Base-by-base conservation (phyloP, 2,888 invertebrate species). In the Eupsilia transversa region DNA sequence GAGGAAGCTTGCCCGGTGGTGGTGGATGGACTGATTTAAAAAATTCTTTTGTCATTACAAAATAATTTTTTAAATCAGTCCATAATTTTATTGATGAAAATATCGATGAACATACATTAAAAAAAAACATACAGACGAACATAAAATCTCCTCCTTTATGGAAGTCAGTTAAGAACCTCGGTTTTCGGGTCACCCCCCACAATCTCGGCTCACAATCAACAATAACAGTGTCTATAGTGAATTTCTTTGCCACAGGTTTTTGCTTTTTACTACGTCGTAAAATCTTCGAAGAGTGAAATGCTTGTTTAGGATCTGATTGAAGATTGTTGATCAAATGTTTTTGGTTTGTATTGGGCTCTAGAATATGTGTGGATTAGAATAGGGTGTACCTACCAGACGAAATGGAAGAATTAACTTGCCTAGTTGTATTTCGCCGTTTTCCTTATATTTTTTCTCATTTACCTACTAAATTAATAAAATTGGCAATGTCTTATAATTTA, bases 121-220 rank as follows among this genome's bases (percentile, higher is more conserved):
- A n/a, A n/a, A n/a, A n/a, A n/a, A n/a, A n/a, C n/a, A n/a, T n/a
- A n/a, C n/a, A n/a, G n/a, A n/a, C n/a, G n/a, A n/a, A n/a, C n/a
- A n/a, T n/a, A n/a, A n/a, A n/a, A n/a, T n/a, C n/a, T n/a, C n/a
- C n/a, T n/a, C n/a, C n/a, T n/a, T n/a, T n/a, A n/a, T n/a, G n/a
- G n/a, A n/a, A n/a, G n/a, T n/a, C n/a, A n/a, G n/a, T n/a, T n/a
- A n/a, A n/a, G n/a, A n/a, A n/a, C 68, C 63, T 60, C 52, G 61
- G 46, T 41, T 69, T 68, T 85, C 23, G 79, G 87, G 74, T 79
- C 85, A 74, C 56, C 61, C 66, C 14, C 35, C 38, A 64, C 74
- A 82, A 86, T 86, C 88, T 79, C 65, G 41, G 66, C 72, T 72
- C 35, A 79, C 88, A 74, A 86, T 87, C 88, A 88, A 87, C 87